A percentile compares a stretch with the other conserved stretches of the same genome.
Evolutionary conservation across 1,140 invertebrate species (phyloP).

Genomic region (Drosophila pectinifera): DNA sequence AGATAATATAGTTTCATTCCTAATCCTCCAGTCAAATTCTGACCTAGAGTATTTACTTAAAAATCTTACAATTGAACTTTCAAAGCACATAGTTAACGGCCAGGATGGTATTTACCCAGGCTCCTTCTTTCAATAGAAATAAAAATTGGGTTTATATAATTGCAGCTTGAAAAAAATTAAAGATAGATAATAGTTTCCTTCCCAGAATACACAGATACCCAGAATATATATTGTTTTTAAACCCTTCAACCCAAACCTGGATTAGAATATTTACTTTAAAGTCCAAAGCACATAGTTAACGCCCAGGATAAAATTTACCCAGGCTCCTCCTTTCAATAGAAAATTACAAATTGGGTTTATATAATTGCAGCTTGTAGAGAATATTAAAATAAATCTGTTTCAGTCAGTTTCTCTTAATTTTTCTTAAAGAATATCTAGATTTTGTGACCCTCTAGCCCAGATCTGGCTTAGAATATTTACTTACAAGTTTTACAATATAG

Average conservation of each 20-base stretch:
- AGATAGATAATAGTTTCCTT: no score
- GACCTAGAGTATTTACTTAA: no score
- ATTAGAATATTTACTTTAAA: no score
- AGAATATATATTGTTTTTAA: no score
- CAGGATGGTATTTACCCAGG: not conserved
- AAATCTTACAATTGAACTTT: no score
- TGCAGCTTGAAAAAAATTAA: not conserved
- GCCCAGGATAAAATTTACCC: not conserved
- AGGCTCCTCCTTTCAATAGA: constrained; percentile 6
- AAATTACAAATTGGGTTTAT: not conserved
- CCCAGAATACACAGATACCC: no score
- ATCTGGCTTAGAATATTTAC: not conserved
- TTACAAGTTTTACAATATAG: not conserved
- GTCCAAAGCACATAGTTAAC: constrained; percentile 27
- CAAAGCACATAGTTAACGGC: constrained; percentile 27
- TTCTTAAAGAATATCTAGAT: no score
- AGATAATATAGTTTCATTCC: no score
- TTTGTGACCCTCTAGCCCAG: not conserved
- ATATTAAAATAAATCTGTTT: not conserved
- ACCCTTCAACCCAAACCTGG: no score
- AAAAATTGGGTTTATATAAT: not conserved
- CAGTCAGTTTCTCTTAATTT: not conserved
- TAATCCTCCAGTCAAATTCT: no score
- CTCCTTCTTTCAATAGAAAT: no score
- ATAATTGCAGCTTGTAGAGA: not conserved